Percentiles rank a stretch among this genome's conserved stretches.
Evolutionary conservation across 2,113 vertebrate species (phyloP).

Genomic region (Coturnix japonica): DNA sequence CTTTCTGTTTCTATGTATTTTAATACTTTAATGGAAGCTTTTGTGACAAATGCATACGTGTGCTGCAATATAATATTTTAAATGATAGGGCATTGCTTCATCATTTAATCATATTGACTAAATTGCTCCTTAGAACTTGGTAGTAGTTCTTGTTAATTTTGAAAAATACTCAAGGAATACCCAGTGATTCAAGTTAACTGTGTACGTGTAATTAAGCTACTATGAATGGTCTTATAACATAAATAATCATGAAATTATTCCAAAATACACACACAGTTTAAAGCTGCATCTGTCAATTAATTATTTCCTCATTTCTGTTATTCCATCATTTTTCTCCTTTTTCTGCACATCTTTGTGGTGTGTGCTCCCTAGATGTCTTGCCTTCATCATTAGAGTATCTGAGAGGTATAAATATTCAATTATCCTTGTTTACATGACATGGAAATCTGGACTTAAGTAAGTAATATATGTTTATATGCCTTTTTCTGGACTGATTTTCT

Average conservation of each 20-base stretch:
- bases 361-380: too few species aligned
- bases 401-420: background rate
- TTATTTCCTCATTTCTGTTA: background rate
- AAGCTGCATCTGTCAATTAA: slow-evolving; percentile 13
- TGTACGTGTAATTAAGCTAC: background rate
- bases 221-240: background rate
- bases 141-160: background rate
- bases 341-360: too few species aligned
- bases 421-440: background rate
- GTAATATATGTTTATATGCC: background rate
- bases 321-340: too few species aligned
- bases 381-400: background rate
- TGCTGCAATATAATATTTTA: background rate
- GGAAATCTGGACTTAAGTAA: background rate
- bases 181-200: background rate
- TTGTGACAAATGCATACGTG: background rate
- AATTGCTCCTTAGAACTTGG: background rate
- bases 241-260: slow-evolving; percentile 34
- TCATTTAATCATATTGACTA: background rate
- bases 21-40: background rate
- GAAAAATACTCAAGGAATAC: background rate
- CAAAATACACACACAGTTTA: background rate
- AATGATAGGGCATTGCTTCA: background rate
- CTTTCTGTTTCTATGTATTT: background rate
- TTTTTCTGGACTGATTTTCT: background rate